These are phyloP conservation scores for Masticophis lateralis DNA, from an alignment of 2,797 vertebrate species.

Conservation along the genomic window DNA sequence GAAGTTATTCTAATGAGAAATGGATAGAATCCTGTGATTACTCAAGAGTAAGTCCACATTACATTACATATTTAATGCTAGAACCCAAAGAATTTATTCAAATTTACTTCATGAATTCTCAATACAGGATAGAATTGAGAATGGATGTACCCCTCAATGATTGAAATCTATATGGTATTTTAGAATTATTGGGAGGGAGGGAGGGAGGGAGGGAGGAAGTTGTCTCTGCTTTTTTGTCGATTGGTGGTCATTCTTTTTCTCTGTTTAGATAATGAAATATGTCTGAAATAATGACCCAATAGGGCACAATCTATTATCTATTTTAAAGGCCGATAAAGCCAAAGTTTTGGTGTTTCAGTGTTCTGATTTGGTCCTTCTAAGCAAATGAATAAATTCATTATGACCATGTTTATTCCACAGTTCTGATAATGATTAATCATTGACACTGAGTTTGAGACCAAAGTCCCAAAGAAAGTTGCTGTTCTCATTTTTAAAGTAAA, in stretches of 20 bases:
- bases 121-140: background rate
- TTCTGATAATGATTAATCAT: background rate
- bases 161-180: background rate
- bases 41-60: background rate
- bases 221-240: background rate
- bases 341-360: constrained; percentile 6
- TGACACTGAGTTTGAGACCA: fast-evolving
- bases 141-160: background rate
- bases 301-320: background rate
- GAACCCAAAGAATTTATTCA: background rate
- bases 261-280: background rate
- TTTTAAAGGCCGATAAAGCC: background rate
- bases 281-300: background rate
- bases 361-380: background rate
- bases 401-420: background rate
- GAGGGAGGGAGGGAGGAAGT: no score
- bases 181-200: background rate
- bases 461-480: constrained; percentile 31
- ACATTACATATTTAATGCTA: background rate
- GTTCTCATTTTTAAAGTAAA: background rate
- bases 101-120: background rate
- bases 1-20: background rate
- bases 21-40: background rate
- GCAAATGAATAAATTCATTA: constrained; percentile 8
- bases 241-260: background rate